phyloP scores from a whole-genome alignment of 2,888 invertebrate genomes.

The Euzophera pinguis region DNA sequence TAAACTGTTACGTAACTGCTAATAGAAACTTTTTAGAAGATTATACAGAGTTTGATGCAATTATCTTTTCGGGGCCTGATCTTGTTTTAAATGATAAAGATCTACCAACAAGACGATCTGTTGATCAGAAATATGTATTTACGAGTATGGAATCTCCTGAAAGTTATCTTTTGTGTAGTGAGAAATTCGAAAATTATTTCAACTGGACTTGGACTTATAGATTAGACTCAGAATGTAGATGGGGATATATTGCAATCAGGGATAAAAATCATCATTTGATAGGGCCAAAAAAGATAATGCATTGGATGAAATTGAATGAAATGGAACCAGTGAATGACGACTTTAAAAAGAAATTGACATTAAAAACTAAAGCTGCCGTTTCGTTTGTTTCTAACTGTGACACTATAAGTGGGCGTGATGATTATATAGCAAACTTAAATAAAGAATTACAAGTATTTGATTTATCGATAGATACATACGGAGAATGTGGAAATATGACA shows the following conservation, averaged over 20 bases:
- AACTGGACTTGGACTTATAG: constrained; percentile 56
- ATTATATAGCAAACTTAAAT: constrained; percentile 30
- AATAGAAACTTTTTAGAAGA: constrained; percentile 25
- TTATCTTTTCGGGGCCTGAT: constrained; percentile 40
- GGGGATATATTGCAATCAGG: constrained; percentile 40
- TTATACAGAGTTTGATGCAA: constrained; percentile 35
- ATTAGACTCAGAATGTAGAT: constrained; percentile 40
- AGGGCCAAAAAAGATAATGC: constrained; percentile 40
- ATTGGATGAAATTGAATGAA: constrained; percentile 35
- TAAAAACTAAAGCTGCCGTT: constrained; percentile 45
- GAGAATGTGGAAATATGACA: constrained; percentile 37
- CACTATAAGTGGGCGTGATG: constrained; percentile 32
- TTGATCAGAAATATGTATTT: constrained; percentile 38
- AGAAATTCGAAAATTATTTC: constrained; percentile 38
- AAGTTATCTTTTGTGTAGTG: constrained; percentile 37
- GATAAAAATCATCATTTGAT: constrained; percentile 31
- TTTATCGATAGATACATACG: constrained; percentile 43
- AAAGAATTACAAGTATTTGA: constrained; percentile 29
- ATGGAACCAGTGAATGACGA: constrained; percentile 36
- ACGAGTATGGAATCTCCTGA: constrained; percentile 40
- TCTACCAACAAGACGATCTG: constrained; percentile 27
- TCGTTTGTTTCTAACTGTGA: constrained; percentile 54
- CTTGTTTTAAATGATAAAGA: constrained; percentile 17
- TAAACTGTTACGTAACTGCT: constrained; percentile 39
- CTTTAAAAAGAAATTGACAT: constrained; percentile 31